Evolutionary conservation across 2,113 vertebrate genomes (phyloP).

Genomic region (Speoplatyrhinus poulsoni): DNA sequence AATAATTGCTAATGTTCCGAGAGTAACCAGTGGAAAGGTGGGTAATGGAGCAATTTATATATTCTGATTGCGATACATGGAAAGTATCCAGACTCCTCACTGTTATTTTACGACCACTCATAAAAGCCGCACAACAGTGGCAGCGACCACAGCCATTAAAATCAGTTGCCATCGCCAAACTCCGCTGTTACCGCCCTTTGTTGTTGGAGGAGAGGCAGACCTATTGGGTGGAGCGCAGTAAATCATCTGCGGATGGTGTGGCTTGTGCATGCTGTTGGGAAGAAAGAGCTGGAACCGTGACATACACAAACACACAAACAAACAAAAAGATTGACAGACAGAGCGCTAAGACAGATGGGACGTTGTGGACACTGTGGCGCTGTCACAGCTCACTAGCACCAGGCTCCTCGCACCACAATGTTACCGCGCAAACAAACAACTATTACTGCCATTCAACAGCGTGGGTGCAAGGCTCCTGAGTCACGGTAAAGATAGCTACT

Average conservation of each 20-base stretch:
- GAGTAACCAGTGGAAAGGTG: conserved; percentile 81
- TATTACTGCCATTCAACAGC: too few species aligned
- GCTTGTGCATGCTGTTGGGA: not conserved
- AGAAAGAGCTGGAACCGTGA: not conserved
- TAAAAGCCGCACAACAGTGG: conserved; percentile 73
- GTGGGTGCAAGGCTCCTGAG: too few species aligned
- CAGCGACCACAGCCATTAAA: conserved; percentile 60
- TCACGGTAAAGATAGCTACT: too few species aligned
- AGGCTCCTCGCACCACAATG: too few species aligned
- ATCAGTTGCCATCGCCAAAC: conserved; percentile 57
- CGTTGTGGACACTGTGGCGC: too few species aligned
- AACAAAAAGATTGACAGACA: too few species aligned
- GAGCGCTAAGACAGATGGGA: too few species aligned
- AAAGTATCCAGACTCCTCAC: conserved; percentile 77
- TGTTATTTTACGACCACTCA: conserved; percentile 74
- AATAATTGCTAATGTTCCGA: conserved; percentile 84
- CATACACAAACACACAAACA: not conserved
- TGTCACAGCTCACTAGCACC: too few species aligned
- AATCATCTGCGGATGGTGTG: conserved; percentile 7
- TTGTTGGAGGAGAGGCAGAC: conserved; percentile 36
- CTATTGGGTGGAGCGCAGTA: conserved; percentile 19
- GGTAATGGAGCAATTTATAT: conserved; percentile 84
- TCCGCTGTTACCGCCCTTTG: conserved; percentile 41
- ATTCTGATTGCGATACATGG: conserved; percentile 81
- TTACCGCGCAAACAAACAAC: too few species aligned